Conservation (phyloP, 1,140 invertebrate species). For the Bradysia coprophila region DNA sequence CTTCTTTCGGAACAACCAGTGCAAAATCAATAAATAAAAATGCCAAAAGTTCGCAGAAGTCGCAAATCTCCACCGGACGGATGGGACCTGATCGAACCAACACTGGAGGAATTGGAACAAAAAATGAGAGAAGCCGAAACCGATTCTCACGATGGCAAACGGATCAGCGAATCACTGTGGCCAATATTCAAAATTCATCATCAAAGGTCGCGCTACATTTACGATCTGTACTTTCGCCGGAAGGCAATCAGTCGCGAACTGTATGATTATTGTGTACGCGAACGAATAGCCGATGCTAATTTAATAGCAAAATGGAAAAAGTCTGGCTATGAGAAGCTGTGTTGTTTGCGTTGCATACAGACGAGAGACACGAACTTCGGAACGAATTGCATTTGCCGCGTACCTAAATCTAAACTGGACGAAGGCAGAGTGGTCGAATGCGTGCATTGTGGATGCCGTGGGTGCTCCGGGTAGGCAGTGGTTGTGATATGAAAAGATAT, state of each 20-base stretch:
- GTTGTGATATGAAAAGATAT: background rate
- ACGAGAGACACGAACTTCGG: conserved; percentile 97
- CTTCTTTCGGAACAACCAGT: too few species aligned
- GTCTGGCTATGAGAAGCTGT: conserved; percentile 97
- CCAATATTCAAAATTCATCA: conserved; percentile 99
- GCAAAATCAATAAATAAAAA: conserved; percentile 26
- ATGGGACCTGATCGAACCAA: conserved; percentile 98
- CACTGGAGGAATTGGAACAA: conserved; percentile 90
- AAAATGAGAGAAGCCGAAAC: conserved; percentile 99
- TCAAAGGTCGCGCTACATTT: conserved; percentile 95
- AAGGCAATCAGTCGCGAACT: conserved; percentile 95
- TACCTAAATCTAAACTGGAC: conserved; percentile 95
- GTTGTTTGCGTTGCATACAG: conserved; percentile 97
- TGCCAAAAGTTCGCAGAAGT: conserved; percentile 89
- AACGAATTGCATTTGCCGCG: conserved; percentile 97
- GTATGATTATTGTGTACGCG: conserved; percentile 93
- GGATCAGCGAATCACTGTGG: conserved; percentile 96
- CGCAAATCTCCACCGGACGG: conserved; percentile 92
- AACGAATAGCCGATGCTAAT: conserved; percentile 94
- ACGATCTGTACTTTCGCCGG: conserved; percentile 87
- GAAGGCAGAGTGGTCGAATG: conserved; percentile 96
- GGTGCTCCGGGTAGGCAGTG: conserved; percentile 62
- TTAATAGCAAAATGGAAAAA: conserved; percentile 99
- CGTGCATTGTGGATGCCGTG: conserved; percentile 91
- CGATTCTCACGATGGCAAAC: conserved; percentile 97